Percentiles rank a stretch among this genome's conserved stretches.
phyloP scores from a whole-genome alignment of 2,113 vertebrate species.

The Cariama cristata region DNA sequence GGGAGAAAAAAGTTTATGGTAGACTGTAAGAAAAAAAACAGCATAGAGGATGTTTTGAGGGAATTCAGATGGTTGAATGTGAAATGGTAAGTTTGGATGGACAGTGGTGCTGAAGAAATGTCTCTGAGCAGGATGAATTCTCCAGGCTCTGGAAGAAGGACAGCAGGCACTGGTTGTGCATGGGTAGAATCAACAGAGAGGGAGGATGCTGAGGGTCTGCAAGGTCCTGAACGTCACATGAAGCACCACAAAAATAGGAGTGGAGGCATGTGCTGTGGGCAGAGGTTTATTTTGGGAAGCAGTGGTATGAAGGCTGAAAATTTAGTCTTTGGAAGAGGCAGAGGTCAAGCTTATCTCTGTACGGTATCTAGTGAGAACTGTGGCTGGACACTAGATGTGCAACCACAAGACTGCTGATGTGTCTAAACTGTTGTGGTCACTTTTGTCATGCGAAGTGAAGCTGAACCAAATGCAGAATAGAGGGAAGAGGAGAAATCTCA shows the following conservation, averaged over 20 bases:
- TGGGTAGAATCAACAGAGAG: background rate
- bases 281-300: background rate
- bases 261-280: background rate
- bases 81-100: background rate
- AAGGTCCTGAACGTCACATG: background rate
- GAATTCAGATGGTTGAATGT: background rate
- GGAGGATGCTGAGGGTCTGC: background rate
- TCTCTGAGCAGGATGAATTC: background rate
- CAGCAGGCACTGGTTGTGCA: rapidly evolving
- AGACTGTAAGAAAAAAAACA: background rate
- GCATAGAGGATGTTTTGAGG: background rate
- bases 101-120: background rate
- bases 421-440: background rate
- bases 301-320: background rate
- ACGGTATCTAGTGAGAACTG: background rate
- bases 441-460: background rate
- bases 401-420: background rate
- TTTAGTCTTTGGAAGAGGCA: background rate
- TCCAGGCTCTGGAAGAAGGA: background rate
- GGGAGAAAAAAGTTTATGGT: background rate
- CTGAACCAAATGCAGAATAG: background rate
- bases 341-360: background rate
- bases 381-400: background rate
- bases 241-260: background rate
- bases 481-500: background rate